A percentile compares a stretch with the other conserved stretches of the same genome.
Conservation (phyloP, 2,888 invertebrate species). For the Automeris io region DNA sequence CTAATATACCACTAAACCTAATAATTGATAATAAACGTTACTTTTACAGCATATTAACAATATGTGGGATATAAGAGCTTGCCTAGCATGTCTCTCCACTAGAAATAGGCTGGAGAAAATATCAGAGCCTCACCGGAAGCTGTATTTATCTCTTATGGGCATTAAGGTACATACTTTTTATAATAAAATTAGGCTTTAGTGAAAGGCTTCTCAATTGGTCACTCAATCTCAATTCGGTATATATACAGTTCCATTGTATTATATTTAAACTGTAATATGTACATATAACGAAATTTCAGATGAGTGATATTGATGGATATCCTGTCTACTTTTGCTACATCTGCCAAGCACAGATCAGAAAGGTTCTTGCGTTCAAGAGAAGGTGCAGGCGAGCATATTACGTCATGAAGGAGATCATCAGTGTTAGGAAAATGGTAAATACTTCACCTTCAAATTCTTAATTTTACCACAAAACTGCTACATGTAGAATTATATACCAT, state of each 20-base stretch:
- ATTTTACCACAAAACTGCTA: too few relatives aligned
- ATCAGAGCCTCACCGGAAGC: neutral
- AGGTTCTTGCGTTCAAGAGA: slow-evolving; percentile 10
- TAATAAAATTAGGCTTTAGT: too few relatives aligned
- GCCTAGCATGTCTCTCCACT: slow-evolving; percentile 10
- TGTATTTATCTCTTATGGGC: slow-evolving; percentile 1
- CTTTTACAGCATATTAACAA: too few relatives aligned
- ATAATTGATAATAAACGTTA: too few relatives aligned
- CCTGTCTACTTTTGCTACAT: slow-evolving; percentile 3
- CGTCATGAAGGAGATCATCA: slow-evolving; percentile 15
- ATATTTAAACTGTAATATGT: neutral
- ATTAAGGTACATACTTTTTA: slow-evolving; percentile 4
- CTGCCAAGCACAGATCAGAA: slow-evolving; percentile 3
- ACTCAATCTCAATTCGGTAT: neutral
- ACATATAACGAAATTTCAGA: neutral
- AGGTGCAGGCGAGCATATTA: slow-evolving; percentile 12
- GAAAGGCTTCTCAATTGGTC: too few relatives aligned
- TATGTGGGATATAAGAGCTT: slow-evolving; percentile 10
- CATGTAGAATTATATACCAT: too few relatives aligned
- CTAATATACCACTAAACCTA: too few relatives aligned
- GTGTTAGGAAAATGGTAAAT: slow-evolving; percentile 9
- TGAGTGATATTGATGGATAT: neutral
- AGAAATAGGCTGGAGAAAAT: slow-evolving; percentile 6
- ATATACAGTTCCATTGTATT: neutral
- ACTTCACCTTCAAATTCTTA: neutral